Evolutionary conservation across 92 coral and sea anemone species (phyloP).

Genomic region (Epizoanthus rinbou): DNA sequence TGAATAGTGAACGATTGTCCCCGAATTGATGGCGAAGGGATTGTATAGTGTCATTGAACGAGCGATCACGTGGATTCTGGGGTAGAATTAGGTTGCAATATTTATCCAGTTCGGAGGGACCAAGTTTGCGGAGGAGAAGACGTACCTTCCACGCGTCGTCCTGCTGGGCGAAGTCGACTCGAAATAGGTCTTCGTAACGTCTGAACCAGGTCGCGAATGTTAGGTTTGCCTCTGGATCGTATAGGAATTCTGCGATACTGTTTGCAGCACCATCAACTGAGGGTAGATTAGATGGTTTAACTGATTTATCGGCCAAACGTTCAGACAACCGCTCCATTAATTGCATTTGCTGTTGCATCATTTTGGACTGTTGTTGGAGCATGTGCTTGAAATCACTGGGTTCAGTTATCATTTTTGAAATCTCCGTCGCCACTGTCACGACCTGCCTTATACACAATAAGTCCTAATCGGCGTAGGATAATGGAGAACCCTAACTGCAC

Average conservation of each 20-base stretch:
- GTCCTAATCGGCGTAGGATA: too few species aligned
- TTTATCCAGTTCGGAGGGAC: neutral
- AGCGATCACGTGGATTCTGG: neutral
- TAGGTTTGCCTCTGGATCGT: neutral
- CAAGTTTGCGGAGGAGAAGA: neutral
- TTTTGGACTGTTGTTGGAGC: neutral
- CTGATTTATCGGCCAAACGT: neutral
- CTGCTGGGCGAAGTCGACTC: neutral
- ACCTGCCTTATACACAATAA: too few species aligned
- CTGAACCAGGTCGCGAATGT: neutral
- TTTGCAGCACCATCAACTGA: neutral
- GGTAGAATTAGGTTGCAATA: neutral
- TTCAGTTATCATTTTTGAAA: too few species aligned
- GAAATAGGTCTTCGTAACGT: neutral
- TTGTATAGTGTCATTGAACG: neutral
- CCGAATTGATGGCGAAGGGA: neutral
- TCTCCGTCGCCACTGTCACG: too few species aligned
- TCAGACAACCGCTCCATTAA: neutral
- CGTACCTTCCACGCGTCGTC: neutral
- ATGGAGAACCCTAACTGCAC: too few species aligned
- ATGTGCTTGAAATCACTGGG: neutral
- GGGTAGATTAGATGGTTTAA: neutral
- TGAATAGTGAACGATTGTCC: neutral
- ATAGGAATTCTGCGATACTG: neutral
- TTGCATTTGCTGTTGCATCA: neutral